Conservation (phyloP, 2,888 invertebrate genomes). For the Ypsolopha sequella region DNA sequence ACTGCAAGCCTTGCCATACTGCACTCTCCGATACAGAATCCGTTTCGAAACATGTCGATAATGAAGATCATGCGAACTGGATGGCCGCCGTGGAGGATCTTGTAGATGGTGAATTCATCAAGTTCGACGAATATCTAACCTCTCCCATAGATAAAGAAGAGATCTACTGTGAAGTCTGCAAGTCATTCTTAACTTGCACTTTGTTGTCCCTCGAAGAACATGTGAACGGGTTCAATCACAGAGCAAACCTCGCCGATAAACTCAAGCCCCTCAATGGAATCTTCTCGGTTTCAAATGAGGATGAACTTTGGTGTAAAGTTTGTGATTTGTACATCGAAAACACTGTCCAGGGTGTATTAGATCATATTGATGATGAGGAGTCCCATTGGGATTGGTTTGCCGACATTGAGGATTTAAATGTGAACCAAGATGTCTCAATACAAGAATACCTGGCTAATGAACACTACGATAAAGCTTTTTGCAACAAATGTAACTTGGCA, state of each 20-base stretch:
- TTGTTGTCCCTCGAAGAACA: conserved; percentile 33
- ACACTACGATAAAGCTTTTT: conserved; percentile 33
- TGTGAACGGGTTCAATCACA: conserved; percentile 34
- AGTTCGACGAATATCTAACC: conserved; percentile 30
- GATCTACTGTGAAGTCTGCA: conserved; percentile 37
- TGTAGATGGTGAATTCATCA: conserved; percentile 39
- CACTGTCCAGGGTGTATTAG: conserved; percentile 23
- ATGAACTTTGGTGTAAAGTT: conserved; percentile 41
- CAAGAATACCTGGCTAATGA: conserved; percentile 29
- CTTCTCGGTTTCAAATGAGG: conserved; percentile 27
- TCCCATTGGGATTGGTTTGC: conserved; percentile 38
- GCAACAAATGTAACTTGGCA: conserved; percentile 34
- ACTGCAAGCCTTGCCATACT: conserved; percentile 37
- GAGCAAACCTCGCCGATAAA: conserved; percentile 30
- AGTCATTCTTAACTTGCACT: conserved; percentile 23
- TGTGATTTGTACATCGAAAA: conserved; percentile 34
- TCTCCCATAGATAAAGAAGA: conserved; percentile 26
- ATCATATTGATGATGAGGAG: conserved; percentile 36
- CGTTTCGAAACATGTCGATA: conserved; percentile 31
- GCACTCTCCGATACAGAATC: conserved; percentile 31
- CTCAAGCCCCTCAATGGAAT: conserved; percentile 38
- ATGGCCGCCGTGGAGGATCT: conserved; percentile 38
- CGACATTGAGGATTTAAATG: conserved; percentile 35
- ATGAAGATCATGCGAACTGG: conserved; percentile 38
- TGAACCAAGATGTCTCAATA: conserved; percentile 31